Conservation (phyloP, 2,888 invertebrate genomes). For the Lasioglossum marginatum region DNA sequence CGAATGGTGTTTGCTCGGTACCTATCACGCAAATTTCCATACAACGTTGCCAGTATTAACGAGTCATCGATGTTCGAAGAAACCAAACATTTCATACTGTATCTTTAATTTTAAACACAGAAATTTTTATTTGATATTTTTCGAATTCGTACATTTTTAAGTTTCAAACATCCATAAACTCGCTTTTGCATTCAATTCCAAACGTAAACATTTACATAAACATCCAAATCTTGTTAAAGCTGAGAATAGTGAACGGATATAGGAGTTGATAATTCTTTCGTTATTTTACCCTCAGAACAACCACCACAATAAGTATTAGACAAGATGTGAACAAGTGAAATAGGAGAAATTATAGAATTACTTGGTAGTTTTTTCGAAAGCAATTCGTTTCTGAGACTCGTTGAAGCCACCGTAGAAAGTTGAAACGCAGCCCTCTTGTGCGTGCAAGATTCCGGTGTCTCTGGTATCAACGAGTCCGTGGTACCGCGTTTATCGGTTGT, state of each 20-base stretch:
- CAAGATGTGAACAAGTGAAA: background rate
- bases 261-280: too few relatives aligned
- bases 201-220: too few relatives aligned
- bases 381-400: background rate
- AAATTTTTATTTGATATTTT: background rate
- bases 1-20: background rate
- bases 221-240: too few relatives aligned
- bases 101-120: background rate
- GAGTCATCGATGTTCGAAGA: background rate
- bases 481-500: slow-evolving; percentile 45
- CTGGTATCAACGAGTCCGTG: background rate
- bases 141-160: background rate
- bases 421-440: background rate
- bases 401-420: background rate
- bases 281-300: too few relatives aligned
- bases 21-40: background rate
- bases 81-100: background rate
- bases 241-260: too few relatives aligned
- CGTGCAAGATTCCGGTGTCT: slow-evolving; percentile 12
- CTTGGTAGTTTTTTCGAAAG: background rate
- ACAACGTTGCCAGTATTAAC: background rate
- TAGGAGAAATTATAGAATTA: background rate
- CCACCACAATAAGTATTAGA: background rate
- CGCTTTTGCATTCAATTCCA: background rate
- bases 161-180: background rate